Base-by-base conservation (phyloP, 2,797 vertebrate genomes). In the Esox masquinongy region DNA sequence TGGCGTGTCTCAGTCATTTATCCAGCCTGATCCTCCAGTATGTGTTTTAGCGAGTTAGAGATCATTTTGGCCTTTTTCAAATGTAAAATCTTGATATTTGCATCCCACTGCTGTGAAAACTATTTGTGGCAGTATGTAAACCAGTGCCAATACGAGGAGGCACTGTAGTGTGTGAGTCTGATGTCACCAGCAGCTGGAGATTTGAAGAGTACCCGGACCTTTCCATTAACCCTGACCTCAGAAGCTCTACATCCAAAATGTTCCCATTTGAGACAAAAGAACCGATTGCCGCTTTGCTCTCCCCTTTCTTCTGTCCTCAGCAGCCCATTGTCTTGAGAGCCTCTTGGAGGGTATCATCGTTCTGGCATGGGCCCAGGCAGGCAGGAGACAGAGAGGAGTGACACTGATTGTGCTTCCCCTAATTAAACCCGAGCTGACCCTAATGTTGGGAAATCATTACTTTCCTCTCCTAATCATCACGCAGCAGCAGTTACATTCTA, bases 391-490 rank as follows among this genome's bases (percentile, higher is more conserved):
- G 24, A 74, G 87, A 85, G 86, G 84, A 91, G 86, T 92, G 90
- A 93, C 92, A 92, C 92, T 90, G 91, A 93, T 93, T 96, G 94
- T 95, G 95, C 95, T 93, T 96, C 92, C 94, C 92, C 95, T 96
- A 95, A 97, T 97, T 96, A 97, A 97, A 96, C 95, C 95, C 93
- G 92, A 92, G 95, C 95, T 97, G 96, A 96, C 96, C 96, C 94
- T 85, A 91, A 94, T 95, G 96, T 96, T 96, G 95, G 94, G 94
- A 96, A 95, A 96, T 96, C 95, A 96, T 96, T 97, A 96, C 95
- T 96, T 95, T 95, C 94, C 93, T 92, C 93, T 95, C 92, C 91
- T 95, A 96, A 95, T 94, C 94, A 95, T 94, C 94, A 93, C 93
- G 93, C 91, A 93, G 91, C 95, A 95, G 95, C 94, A 94, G 96